A percentile compares a stretch with the other conserved stretches of the same genome.
These are phyloP conservation scores for Drosophila santomea DNA, from an alignment of 1,140 invertebrate genomes.

Conservation along the genomic window DNA sequence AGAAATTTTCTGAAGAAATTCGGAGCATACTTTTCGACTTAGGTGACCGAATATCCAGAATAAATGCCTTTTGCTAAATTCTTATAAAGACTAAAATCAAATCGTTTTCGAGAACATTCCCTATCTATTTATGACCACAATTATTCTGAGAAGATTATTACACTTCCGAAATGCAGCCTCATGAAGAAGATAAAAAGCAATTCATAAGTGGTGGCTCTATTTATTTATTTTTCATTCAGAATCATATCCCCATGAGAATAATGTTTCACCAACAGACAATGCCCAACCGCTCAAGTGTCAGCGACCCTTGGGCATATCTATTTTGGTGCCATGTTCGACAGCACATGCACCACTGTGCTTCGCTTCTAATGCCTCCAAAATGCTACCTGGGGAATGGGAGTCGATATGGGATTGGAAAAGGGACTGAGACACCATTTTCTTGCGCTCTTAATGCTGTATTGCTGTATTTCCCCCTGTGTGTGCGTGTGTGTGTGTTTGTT, in stretches of 20 bases:
- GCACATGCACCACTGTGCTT: slow-evolving; percentile 38
- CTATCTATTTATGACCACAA: too few relatives aligned
- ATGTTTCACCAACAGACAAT: neutral
- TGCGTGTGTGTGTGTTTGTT: slow-evolving; percentile 17
- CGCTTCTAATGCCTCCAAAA: slow-evolving; percentile 69
- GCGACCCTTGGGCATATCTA: slow-evolving; percentile 33
- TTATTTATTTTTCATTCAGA: slow-evolving; percentile 3
- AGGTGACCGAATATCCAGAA: too few relatives aligned
- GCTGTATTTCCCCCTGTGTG: slow-evolving; percentile 7
- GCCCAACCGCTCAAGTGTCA: slow-evolving; percentile 27
- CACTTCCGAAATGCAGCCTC: neutral
- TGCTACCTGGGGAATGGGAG: slow-evolving; percentile 59
- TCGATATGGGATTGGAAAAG: slow-evolving; percentile 15
- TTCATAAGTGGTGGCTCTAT: neutral
- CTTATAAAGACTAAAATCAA: too few relatives aligned
- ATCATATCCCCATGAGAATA: neutral
- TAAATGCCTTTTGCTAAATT: too few relatives aligned
- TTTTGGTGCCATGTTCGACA: slow-evolving; percentile 10
- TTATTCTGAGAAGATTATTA: too few relatives aligned
- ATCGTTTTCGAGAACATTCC: too few relatives aligned
- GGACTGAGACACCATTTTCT: slow-evolving; percentile 74
- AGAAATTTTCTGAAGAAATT: too few relatives aligned
- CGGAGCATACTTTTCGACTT: too few relatives aligned
- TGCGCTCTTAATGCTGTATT: slow-evolving; percentile 36
- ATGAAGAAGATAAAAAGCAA: neutral